A percentile compares a stretch with the other conserved stretches of the same genome.
phyloP scores from a whole-genome alignment of 2,113 vertebrate genomes.

The Perca fluviatilis region DNA sequence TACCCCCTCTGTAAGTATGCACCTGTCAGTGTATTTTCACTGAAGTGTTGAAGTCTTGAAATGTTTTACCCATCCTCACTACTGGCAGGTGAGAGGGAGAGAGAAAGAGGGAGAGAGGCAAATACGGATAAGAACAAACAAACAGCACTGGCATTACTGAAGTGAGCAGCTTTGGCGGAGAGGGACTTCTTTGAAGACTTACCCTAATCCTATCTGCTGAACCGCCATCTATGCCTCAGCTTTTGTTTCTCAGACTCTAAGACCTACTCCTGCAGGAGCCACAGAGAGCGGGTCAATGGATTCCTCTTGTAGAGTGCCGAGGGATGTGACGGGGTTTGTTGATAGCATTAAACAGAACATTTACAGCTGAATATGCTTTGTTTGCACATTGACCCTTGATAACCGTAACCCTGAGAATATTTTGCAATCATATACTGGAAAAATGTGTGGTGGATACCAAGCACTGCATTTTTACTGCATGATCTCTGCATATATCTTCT shows the following conservation, averaged over 20 bases:
- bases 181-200: conserved; percentile 82
- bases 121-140: conserved; percentile 48
- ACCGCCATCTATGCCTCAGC: conserved; percentile 61
- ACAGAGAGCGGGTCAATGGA: conserved; percentile 67
- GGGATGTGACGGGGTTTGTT: conserved; percentile 52
- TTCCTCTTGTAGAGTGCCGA: conserved; percentile 54
- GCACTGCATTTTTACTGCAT: not conserved
- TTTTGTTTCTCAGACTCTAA: conserved; percentile 78
- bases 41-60: conserved; percentile 36
- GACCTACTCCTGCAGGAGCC: conserved; percentile 67
- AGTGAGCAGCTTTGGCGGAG: conserved; percentile 60
- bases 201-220: conserved; percentile 79
- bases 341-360: conserved; percentile 57
- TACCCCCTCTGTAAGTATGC: conserved; percentile 56
- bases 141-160: conserved; percentile 72
- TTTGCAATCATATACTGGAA: not conserved
- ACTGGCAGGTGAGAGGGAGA: conserved; percentile 13
- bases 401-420: conserved; percentile 38
- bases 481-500: not conserved
- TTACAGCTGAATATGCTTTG: conserved; percentile 49
- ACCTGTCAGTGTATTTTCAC: conserved; percentile 51
- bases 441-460: not conserved
- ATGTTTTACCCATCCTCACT: conserved; percentile 28
- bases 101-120: not conserved
- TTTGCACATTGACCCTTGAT: conserved; percentile 52